These are phyloP conservation scores for Ochropacha duplaris DNA, from an alignment of 2,888 invertebrate genomes.

Conservation along the genomic window DNA sequence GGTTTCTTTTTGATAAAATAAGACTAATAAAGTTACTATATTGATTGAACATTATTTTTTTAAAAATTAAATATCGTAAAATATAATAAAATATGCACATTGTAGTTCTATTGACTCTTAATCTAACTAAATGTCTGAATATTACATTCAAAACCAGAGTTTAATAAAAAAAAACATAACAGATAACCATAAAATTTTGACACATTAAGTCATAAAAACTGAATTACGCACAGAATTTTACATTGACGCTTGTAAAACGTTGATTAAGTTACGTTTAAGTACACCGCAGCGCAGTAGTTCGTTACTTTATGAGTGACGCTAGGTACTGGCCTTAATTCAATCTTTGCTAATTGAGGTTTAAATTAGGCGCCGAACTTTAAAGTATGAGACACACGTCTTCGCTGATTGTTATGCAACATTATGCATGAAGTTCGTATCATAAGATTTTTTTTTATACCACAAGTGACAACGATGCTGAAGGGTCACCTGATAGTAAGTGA, in stretches of 20 bases:
- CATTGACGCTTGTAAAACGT: background rate
- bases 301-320: background rate
- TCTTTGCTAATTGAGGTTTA: slow-evolving; percentile 6
- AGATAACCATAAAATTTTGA: background rate
- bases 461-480: too few species aligned
- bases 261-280: background rate
- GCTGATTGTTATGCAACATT: background rate
- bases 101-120: background rate
- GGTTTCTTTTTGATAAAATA: too few species aligned
- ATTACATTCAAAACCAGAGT: background rate
- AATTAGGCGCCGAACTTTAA: slow-evolving; percentile 2
- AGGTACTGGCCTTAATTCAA: slow-evolving; percentile 11
- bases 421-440: background rate
- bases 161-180: background rate
- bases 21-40: too few species aligned
- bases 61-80: too few species aligned
- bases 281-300: background rate
- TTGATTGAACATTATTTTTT: too few species aligned
- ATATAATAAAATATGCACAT: too few species aligned
- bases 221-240: background rate
- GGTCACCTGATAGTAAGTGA: too few species aligned
- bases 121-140: background rate
- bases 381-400: slow-evolving; percentile 1
- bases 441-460: too few species aligned
- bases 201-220: background rate